Conservation (phyloP, 2,888 invertebrate genomes). For the Agrochola litura region DNA sequence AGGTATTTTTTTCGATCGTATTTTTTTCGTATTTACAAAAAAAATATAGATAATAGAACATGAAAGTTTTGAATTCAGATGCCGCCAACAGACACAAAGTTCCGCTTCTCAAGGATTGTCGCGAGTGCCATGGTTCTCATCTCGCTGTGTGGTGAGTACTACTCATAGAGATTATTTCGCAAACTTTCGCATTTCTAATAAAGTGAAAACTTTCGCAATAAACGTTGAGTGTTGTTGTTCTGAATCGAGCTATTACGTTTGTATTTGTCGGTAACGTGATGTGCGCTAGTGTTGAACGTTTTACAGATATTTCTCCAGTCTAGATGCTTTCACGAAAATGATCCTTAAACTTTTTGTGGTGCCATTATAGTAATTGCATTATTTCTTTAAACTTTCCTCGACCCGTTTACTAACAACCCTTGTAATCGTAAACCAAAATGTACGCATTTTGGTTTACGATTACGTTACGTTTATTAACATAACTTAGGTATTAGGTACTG, state of each 20-base stretch:
- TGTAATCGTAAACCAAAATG: not conserved
- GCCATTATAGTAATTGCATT: not conserved
- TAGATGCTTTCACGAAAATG: constrained; percentile 25
- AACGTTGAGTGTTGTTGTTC: constrained; percentile 71
- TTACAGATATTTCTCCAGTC: constrained; percentile 29
- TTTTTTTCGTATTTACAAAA: not conserved
- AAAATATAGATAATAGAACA: constrained; percentile 25
- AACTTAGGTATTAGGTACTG: not conserved
- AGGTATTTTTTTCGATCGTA: constrained; percentile 20
- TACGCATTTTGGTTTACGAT: too few species aligned
- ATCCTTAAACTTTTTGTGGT: constrained; percentile 2
- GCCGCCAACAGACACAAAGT: constrained; percentile 71
- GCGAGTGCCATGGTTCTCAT: constrained; percentile 78
- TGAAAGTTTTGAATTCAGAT: constrained; percentile 75
- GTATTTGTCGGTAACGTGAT: constrained; percentile 36
- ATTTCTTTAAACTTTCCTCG: not conserved
- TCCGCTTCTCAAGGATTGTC: constrained; percentile 72
- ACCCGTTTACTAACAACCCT: not conserved
- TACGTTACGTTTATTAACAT: not conserved
- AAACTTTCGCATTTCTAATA: constrained; percentile 72
- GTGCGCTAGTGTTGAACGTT: constrained; percentile 26
- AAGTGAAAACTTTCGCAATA: constrained; percentile 74
- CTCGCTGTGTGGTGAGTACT: constrained; percentile 86
- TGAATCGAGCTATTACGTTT: constrained; percentile 53
- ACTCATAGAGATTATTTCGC: constrained; percentile 73